Evolutionary conservation across 30 jellyfish, hydroid and myxozoan genomes (phyloP).

Genomic region (Sanderia malayensis): DNA sequence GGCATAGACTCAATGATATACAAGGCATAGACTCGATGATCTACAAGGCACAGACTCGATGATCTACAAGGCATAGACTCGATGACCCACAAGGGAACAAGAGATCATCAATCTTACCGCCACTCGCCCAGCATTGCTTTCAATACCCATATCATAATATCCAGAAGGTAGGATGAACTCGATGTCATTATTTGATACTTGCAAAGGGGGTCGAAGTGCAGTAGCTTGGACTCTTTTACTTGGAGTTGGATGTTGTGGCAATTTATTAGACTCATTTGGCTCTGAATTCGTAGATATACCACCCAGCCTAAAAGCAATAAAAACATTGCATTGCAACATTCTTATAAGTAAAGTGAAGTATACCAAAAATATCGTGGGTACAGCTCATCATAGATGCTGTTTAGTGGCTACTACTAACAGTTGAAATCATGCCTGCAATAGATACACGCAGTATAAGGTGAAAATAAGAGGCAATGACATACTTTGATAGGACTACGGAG

Average conservation of each 20-base stretch:
- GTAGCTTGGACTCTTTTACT: constrained; percentile 87
- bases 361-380: not conserved
- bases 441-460: too few species aligned
- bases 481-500: constrained; percentile 77
- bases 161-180: constrained; percentile 75
- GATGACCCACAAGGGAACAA: too few species aligned
- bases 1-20: too few species aligned
- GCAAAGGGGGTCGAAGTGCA: constrained; percentile 90
- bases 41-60: too few species aligned
- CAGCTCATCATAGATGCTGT: not conserved
- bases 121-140: constrained; percentile 77
- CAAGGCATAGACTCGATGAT: too few species aligned
- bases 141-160: constrained; percentile 81
- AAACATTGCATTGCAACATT: too few species aligned
- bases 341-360: too few species aligned
- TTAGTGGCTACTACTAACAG: not conserved
- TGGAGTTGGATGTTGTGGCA: constrained; percentile 61
- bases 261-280: constrained; percentile 6
- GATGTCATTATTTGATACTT: constrained; percentile 56
- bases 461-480: constrained; percentile 2
- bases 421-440: too few species aligned
- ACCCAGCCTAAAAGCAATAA: constrained; percentile 41
- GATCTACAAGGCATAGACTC: too few species aligned
- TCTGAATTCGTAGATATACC: constrained; percentile 16
- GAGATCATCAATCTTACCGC: constrained; percentile 43